Conservation (phyloP, 2,113 vertebrate genomes). For the Osmerus mordax region DNA sequence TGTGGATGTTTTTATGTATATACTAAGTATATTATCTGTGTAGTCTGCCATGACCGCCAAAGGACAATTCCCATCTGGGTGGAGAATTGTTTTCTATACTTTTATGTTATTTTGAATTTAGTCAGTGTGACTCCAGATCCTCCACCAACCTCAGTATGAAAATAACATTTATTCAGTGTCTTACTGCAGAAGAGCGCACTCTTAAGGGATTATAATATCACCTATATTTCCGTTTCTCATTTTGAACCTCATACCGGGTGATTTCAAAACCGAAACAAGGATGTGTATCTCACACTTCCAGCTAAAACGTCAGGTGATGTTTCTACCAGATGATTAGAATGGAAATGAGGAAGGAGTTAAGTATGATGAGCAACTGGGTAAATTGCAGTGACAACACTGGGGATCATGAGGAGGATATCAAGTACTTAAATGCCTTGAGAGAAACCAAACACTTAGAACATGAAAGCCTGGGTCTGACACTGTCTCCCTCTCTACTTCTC, state of each 20-base stretch:
- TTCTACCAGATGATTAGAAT: slow-evolving; percentile 64
- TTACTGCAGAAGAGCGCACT: no score
- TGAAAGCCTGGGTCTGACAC: slow-evolving; percentile 57
- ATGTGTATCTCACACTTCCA: slow-evolving; percentile 40
- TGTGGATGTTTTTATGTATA: no score
- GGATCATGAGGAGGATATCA: slow-evolving; percentile 63
- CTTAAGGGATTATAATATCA: no score
- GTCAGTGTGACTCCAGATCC: no score
- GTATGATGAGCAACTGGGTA: slow-evolving; percentile 69
- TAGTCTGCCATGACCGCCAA: no score
- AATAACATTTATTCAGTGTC: no score
- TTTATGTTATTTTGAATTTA: no score
- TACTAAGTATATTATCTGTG: no score
- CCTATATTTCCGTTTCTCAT: slow-evolving; percentile 17
- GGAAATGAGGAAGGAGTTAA: slow-evolving; percentile 66
- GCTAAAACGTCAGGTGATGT: slow-evolving; percentile 64
- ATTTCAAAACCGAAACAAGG: slow-evolving; percentile 13
- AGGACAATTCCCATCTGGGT: no score
- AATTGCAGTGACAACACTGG: slow-evolving; percentile 68
- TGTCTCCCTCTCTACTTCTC: slow-evolving; percentile 8
- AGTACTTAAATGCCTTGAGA: slow-evolving; percentile 62
- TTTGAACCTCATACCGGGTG: slow-evolving; percentile 9
- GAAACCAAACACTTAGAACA: slow-evolving; percentile 58
- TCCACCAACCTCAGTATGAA: no score
- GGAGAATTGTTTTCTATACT: no score